Percentiles rank a stretch among this genome's conserved stretches.
Evolutionary conservation across 2,797 vertebrate genomes (phyloP).

Genomic region (Phylloscopus collybita): DNA sequence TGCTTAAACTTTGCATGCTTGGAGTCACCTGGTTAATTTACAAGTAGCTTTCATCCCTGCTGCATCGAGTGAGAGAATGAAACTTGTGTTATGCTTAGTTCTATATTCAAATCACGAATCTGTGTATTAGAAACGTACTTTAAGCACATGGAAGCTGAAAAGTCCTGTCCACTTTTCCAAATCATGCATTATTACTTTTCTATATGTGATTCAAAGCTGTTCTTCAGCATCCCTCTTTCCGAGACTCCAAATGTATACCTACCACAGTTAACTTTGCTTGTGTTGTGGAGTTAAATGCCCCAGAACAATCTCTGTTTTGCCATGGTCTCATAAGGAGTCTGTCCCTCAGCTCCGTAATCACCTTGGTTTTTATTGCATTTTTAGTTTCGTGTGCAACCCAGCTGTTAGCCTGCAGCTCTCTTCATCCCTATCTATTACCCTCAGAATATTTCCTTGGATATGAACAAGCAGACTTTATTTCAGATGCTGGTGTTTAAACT

Average conservation of each 20-base stretch:
- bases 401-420: neutral
- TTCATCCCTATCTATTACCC: fast-evolving
- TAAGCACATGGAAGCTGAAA: neutral
- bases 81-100: neutral
- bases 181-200: neutral
- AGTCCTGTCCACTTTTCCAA: neutral
- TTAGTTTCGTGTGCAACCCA: neutral
- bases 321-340: neutral
- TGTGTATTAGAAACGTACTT: neutral
- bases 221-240: neutral
- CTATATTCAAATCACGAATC: neutral
- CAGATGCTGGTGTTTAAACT: neutral
- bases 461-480: neutral
- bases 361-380: neutral
- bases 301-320: neutral
- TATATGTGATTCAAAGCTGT: neutral
- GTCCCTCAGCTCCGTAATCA: neutral
- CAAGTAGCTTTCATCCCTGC: neutral
- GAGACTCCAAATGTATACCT: neutral
- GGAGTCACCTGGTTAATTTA: neutral
- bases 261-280: neutral
- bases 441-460: neutral
- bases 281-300: neutral
- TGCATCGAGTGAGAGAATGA: neutral
- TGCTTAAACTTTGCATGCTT: neutral